Evolutionary conservation across 2,797 vertebrate species (phyloP).

Genomic region (Emys orbicularis): DNA sequence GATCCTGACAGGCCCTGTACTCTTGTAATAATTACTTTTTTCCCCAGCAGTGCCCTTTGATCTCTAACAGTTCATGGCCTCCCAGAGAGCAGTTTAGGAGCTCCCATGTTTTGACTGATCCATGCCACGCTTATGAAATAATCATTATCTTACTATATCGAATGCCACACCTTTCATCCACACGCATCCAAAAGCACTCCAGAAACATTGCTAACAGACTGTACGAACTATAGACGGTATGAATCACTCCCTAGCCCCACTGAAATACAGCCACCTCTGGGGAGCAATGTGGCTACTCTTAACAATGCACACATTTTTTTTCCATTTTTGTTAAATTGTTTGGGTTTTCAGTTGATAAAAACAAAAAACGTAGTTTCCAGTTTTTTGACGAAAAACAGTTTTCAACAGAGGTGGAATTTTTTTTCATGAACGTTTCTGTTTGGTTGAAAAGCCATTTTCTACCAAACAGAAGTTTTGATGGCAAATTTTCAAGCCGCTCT

Average conservation of each 20-base stretch:
- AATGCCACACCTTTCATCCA: background rate
- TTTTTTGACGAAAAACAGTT: conserved; percentile 55
- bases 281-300: conserved; percentile 44
- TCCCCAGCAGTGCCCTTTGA: conserved; percentile 37
- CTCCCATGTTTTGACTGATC: background rate
- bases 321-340: conserved; percentile 43
- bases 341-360: conserved; percentile 24
- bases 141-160: background rate
- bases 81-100: background rate
- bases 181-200: background rate
- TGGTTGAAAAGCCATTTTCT: conserved; percentile 61
- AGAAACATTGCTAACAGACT: background rate
- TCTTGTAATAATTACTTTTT: conserved; percentile 22
- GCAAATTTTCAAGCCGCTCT: conserved; percentile 37
- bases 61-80: conserved; percentile 3
- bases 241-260: background rate
- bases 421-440: conserved; percentile 43
- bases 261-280: background rate
- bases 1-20: background rate
- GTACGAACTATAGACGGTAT: background rate
- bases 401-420: conserved; percentile 7
- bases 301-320: conserved; percentile 61
- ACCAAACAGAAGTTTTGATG: background rate
- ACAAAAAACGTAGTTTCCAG: background rate
- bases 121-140: background rate